Conservation (phyloP, 2,797 vertebrate genomes). For the Scolopax bukidnonensis region DNA sequence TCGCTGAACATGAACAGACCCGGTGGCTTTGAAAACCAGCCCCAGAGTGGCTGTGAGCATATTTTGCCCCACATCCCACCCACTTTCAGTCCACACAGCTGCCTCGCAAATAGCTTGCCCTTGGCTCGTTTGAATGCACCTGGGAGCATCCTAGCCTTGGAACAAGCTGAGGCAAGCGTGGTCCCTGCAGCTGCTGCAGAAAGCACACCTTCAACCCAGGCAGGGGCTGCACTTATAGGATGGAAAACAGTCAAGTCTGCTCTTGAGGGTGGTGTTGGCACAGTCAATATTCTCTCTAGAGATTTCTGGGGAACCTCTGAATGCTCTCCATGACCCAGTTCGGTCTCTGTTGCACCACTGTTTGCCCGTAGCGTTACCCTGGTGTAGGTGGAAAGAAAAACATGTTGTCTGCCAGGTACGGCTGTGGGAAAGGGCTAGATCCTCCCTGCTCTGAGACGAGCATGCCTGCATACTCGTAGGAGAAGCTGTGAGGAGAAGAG, state of each 20-base stretch:
- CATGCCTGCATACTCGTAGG: background rate
- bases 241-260: slow-evolving; percentile 32
- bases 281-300: slow-evolving; percentile 13
- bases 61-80: slow-evolving; percentile 31
- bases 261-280: slow-evolving; percentile 22
- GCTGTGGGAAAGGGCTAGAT: slow-evolving; percentile 21
- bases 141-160: slow-evolving; percentile 17
- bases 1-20: background rate
- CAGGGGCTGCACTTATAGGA: background rate
- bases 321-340: slow-evolving; percentile 20
- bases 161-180: slow-evolving; percentile 31
- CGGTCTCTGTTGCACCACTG: background rate
- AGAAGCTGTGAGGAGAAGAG: background rate
- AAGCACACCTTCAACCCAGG: background rate
- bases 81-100: slow-evolving; percentile 27
- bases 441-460: background rate
- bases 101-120: background rate
- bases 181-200: slow-evolving; percentile 34
- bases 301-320: slow-evolving; percentile 48
- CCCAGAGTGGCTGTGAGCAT: background rate
- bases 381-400: slow-evolving; percentile 44
- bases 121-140: slow-evolving; percentile 1
- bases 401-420: slow-evolving; percentile 27
- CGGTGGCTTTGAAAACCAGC: slow-evolving; percentile 31
- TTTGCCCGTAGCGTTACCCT: slow-evolving; percentile 40